Evolutionary conservation across 2,888 invertebrate genomes (phyloP).

Genomic region (Agrotis puta): DNA sequence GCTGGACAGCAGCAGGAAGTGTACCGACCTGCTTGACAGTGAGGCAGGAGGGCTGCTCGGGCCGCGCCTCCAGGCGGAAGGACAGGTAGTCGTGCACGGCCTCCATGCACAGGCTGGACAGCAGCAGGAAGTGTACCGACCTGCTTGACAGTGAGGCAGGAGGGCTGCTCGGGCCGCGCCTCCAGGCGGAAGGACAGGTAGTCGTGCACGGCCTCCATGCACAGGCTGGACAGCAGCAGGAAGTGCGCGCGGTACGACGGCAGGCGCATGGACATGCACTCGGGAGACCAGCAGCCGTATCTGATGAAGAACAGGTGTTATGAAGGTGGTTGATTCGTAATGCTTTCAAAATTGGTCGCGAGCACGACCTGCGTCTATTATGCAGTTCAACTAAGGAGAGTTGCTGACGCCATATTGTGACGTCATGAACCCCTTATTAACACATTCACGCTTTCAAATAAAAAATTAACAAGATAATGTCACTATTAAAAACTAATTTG

Average conservation of each 20-base stretch:
- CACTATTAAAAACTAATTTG: too few relatives aligned
- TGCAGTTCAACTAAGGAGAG: too few relatives aligned
- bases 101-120: slow-evolving; percentile 96
- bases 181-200: slow-evolving; percentile 96
- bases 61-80: slow-evolving; percentile 95
- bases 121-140: slow-evolving; percentile 96
- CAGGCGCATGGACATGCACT: slow-evolving; percentile 94
- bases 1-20: too few relatives aligned
- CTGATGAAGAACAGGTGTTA: too few relatives aligned
- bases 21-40: slow-evolving; percentile 97
- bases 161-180: slow-evolving; percentile 95
- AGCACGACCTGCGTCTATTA: too few relatives aligned
- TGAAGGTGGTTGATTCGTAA: too few relatives aligned
- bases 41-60: slow-evolving; percentile 95
- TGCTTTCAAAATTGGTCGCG: too few relatives aligned
- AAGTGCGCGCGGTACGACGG: slow-evolving; percentile 97
- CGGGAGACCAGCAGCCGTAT: slow-evolving; percentile 95
- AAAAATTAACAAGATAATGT: too few relatives aligned
- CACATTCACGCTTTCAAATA: too few relatives aligned
- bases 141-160: slow-evolving; percentile 96
- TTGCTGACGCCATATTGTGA: too few relatives aligned
- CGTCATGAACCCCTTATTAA: too few relatives aligned
- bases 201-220: slow-evolving; percentile 97
- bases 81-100: slow-evolving; percentile 97
- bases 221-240: slow-evolving; percentile 96